Conservation (phyloP, 2,113 vertebrate species). For the Muscicapa adusta region DNA sequence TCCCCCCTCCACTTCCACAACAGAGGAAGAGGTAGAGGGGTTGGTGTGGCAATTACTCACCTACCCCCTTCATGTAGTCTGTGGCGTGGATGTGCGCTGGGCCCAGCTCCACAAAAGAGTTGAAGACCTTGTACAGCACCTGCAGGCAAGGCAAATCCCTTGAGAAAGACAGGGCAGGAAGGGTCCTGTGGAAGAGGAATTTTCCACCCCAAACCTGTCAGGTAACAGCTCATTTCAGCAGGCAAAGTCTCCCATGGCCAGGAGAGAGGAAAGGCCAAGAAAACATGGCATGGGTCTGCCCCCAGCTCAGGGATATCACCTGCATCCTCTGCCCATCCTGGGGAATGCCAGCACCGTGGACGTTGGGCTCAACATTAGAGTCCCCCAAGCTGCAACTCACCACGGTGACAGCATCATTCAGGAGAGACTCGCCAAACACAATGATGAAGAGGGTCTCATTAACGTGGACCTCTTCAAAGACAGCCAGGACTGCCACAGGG, state of each 20-base stretch:
- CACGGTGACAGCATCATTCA: conserved; percentile 97
- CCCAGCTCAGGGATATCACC: neutral
- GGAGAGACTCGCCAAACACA: conserved; percentile 93
- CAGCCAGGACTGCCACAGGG: conserved; percentile 90
- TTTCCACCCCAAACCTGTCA: neutral
- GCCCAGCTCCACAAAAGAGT: conserved; percentile 93
- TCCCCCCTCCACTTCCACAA: rapidly evolving
- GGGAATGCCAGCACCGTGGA: neutral
- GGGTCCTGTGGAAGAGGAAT: neutral
- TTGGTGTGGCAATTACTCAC: conserved; percentile 76
- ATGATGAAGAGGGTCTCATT: conserved; percentile 97
- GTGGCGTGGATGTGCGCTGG: conserved; percentile 79
- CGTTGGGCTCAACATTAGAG: neutral
- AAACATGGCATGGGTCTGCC: neutral
- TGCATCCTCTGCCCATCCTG: neutral
- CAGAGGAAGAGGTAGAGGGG: neutral
- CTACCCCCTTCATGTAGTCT: conserved; percentile 94
- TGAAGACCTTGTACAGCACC: conserved; percentile 97
- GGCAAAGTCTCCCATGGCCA: neutral
- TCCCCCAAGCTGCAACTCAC: conserved; percentile 72
- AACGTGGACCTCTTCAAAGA: conserved; percentile 95
- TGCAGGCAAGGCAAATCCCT: conserved; percentile 28
- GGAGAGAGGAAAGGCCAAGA: neutral
- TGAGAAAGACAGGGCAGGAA: neutral
- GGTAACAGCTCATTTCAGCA: neutral